phyloP scores from a whole-genome alignment of 2,888 invertebrate genomes.

The Coleophora deauratella region DNA sequence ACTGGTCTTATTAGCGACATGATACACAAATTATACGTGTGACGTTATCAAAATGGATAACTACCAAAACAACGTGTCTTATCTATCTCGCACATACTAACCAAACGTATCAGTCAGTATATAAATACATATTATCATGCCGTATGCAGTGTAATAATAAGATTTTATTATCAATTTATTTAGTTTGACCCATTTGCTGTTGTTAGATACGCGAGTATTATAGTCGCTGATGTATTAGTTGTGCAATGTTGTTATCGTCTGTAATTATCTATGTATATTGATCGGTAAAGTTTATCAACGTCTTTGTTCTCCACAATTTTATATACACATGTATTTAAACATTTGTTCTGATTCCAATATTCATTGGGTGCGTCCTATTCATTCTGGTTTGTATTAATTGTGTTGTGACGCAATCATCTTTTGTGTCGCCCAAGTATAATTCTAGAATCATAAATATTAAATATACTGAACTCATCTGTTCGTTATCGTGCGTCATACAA shows the following conservation, averaged over 20 bases:
- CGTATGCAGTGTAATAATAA: no score
- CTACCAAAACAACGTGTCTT: conserved; percentile 25
- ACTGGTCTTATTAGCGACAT: no score
- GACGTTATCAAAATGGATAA: conserved; percentile 19
- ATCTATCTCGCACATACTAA: conserved; percentile 18
- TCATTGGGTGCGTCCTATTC: conserved; percentile 30
- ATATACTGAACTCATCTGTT: no score
- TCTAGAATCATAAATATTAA: conserved; percentile 22
- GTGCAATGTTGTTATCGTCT: conserved; percentile 48
- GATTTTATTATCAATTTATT: conserved; percentile 37
- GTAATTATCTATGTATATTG: conserved; percentile 35
- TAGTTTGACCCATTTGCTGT: conserved; percentile 56
- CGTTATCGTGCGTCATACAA: no score
- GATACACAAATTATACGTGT: no score
- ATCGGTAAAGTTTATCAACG: conserved; percentile 46
- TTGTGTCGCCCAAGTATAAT: conserved; percentile 22
- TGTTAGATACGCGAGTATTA: conserved; percentile 49
- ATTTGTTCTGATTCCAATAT: conserved; percentile 26
- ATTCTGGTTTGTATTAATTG: conserved; percentile 33
- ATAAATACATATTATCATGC: no score
- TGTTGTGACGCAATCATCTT: conserved; percentile 35
- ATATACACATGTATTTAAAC: conserved; percentile 32
- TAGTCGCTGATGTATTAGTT: conserved; percentile 48
- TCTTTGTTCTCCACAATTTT: conserved; percentile 34
- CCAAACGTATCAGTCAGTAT: conserved; percentile 17